A percentile compares a stretch with the other conserved stretches of the same genome.
phyloP scores from a whole-genome alignment of 2,888 invertebrate genomes.

The Temnothorax rugatulus region DNA sequence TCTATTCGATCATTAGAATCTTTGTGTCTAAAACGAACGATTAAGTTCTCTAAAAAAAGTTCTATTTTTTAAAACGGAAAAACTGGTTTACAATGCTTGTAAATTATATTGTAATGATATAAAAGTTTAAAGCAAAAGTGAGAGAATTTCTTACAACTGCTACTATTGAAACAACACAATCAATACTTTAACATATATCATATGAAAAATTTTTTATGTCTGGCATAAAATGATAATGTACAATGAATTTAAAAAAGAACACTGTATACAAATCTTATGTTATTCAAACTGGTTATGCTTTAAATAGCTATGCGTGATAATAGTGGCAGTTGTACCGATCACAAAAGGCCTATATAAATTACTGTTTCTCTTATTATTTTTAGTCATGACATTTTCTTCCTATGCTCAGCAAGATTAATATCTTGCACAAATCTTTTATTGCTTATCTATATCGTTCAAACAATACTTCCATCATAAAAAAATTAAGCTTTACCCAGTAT shows the following conservation, averaged over 20 bases:
- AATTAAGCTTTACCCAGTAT: slow-evolving; percentile 62
- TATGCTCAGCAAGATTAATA: slow-evolving; percentile 10
- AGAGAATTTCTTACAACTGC: slow-evolving; percentile 30
- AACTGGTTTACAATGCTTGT: not conserved
- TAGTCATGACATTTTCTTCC: slow-evolving; percentile 24
- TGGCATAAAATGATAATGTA: not conserved
- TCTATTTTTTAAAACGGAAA: not conserved
- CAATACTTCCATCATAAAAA: slow-evolving; percentile 35
- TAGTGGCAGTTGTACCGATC: slow-evolving; percentile 26
- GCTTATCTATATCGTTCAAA: slow-evolving; percentile 37
- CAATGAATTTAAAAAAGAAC: not conserved
- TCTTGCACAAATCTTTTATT: slow-evolving; percentile 25
- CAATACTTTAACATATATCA: not conserved
- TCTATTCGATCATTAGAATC: not conserved
- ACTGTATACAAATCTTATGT: not conserved
- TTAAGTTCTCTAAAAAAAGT: not conserved
- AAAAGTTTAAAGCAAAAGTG: not conserved
- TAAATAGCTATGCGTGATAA: not conserved
- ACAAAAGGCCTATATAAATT: slow-evolving; percentile 40
- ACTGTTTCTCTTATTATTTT: slow-evolving; percentile 22
- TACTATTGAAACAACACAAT: slow-evolving; percentile 17
- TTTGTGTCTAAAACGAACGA: not conserved
- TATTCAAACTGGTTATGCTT: not conserved
- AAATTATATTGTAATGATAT: slow-evolving; percentile 31
- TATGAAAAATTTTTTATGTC: not conserved